These are phyloP conservation scores for Melanchra persicariae DNA, from an alignment of 2,888 invertebrate genomes.

Conservation along the genomic window DNA sequence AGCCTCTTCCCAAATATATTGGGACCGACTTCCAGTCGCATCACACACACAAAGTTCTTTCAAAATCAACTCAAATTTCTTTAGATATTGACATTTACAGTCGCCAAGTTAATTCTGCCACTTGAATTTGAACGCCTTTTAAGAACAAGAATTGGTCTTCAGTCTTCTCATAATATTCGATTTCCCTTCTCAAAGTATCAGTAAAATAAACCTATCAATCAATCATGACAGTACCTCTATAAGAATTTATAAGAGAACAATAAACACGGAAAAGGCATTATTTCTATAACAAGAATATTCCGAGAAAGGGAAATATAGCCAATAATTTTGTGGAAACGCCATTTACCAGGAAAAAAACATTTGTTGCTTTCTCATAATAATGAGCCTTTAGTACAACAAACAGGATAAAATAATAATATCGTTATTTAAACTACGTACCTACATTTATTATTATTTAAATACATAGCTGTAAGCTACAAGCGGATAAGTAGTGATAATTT, in stretches of 20 bases:
- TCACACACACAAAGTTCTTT: too few species aligned
- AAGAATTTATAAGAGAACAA: slow-evolving; percentile 28
- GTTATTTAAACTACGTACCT: too few species aligned
- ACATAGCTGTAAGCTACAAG: neutral
- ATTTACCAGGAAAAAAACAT: slow-evolving; percentile 5
- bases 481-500: neutral
- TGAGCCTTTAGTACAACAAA: neutral
- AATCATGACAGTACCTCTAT: slow-evolving; percentile 21
- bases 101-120: too few species aligned
- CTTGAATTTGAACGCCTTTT: too few species aligned
- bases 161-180: neutral
- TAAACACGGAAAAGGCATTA: slow-evolving; percentile 43
- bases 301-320: slow-evolving; percentile 20
- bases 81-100: too few species aligned
- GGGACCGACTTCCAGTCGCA: too few species aligned
- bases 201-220: slow-evolving; percentile 38
- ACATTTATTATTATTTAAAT: neutral
- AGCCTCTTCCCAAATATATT: too few species aligned
- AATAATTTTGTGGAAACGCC: slow-evolving; percentile 27
- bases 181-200: neutral
- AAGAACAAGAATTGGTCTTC: too few species aligned
- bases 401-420: neutral
- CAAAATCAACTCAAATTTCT: too few species aligned
- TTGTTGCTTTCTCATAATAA: neutral
- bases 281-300: slow-evolving; percentile 28